Percentiles rank a stretch among this genome's conserved stretches.
These are phyloP conservation scores for Catharus ustulatus DNA, from an alignment of 2,797 vertebrate genomes.

Conservation along the genomic window DNA sequence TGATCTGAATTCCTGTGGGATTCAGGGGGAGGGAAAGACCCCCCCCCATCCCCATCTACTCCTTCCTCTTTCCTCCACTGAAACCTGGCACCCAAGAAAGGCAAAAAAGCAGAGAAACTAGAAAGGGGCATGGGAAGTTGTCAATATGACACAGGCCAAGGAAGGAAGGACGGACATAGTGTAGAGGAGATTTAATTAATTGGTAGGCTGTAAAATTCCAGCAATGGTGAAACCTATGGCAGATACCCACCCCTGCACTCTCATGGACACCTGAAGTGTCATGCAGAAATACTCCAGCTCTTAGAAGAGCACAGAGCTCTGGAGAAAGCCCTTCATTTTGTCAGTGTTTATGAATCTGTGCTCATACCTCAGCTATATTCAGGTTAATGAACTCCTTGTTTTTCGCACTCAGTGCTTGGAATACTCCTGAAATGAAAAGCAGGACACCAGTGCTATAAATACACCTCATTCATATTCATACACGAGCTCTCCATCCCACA, in stretches of 20 bases:
- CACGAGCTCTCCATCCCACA: background rate
- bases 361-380: conserved; percentile 75
- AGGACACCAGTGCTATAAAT: background rate
- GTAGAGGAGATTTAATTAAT: background rate
- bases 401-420: conserved; percentile 68
- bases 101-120: background rate
- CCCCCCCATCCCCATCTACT: background rate
- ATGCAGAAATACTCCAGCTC: background rate
- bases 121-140: background rate
- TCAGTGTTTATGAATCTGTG: background rate
- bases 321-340: background rate
- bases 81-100: background rate
- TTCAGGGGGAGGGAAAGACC: background rate
- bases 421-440: conserved; percentile 71
- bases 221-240: background rate
- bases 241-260: background rate
- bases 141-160: background rate
- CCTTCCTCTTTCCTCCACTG: background rate
- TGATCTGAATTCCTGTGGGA: background rate
- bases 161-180: background rate
- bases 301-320: background rate
- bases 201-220: background rate
- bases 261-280: background rate
- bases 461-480: background rate
- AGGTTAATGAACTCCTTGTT: conserved; percentile 72